Conservation (phyloP, 1,140 invertebrate species). For the Magallana angulata region DNA sequence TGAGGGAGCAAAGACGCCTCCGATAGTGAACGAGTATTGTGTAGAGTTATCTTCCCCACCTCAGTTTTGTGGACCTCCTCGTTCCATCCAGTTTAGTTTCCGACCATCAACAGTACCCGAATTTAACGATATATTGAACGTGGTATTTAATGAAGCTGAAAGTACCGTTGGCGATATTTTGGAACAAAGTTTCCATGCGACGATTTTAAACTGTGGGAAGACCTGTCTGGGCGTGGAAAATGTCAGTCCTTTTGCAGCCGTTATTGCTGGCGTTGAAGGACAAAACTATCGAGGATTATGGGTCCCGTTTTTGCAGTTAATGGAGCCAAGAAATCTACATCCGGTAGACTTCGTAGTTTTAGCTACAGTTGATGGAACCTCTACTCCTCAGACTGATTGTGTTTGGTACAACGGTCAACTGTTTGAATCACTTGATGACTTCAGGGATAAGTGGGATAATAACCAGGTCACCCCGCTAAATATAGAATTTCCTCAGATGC, state of each 20-base stretch:
- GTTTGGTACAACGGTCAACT: constrained; percentile 65
- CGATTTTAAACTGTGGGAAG: constrained; percentile 56
- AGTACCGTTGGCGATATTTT: constrained; percentile 55
- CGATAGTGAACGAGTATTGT: neutral
- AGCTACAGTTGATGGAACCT: constrained; percentile 57
- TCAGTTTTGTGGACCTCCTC: too few species aligned
- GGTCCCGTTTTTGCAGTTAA: constrained; percentile 62
- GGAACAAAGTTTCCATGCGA: constrained; percentile 63
- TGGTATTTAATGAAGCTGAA: constrained; percentile 48
- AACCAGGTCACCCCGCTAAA: constrained; percentile 54
- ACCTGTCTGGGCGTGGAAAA: constrained; percentile 59
- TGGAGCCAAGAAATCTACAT: constrained; percentile 64
- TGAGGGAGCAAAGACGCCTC: neutral
- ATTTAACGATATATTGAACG: constrained; percentile 45
- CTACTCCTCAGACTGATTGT: constrained; percentile 50
- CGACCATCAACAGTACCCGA: constrained; percentile 49
- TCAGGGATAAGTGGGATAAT: constrained; percentile 53
- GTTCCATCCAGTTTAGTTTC: constrained; percentile 12
- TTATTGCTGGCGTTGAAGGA: constrained; percentile 56
- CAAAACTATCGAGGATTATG: constrained; percentile 62
- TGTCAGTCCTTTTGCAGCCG: constrained; percentile 53
- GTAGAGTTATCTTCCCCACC: neutral
- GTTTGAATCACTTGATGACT: constrained; percentile 60
- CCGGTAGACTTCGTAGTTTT: constrained; percentile 68
- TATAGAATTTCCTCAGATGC: constrained; percentile 58